A percentile compares a stretch with the other conserved stretches of the same genome.
phyloP scores from a whole-genome alignment of 2,888 invertebrate species.

The Baccha elongata region DNA sequence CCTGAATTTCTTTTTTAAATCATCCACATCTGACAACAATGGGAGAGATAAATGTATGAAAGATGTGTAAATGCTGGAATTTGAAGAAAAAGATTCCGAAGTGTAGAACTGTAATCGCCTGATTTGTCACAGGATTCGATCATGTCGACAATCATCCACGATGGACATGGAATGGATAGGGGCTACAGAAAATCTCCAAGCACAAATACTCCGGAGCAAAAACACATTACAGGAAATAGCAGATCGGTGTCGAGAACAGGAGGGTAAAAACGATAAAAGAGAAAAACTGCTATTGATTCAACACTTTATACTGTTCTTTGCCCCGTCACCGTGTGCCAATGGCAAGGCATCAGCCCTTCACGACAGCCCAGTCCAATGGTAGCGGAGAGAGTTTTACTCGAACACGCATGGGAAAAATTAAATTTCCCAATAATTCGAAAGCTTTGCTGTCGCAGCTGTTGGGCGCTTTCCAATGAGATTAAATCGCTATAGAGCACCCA shows the following conservation, averaged over 20 bases:
- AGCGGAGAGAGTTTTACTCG: conserved; percentile 6
- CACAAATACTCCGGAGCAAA: conserved; percentile 8
- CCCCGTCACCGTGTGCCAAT: not conserved
- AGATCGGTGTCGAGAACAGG: conserved; percentile 39
- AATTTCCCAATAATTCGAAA: conserved; percentile 78
- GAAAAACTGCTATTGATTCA: conserved; percentile 10
- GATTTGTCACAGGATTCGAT: conserved; percentile 59
- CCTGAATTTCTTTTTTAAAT: conserved; percentile 1
- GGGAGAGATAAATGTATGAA: not conserved
- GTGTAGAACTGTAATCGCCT: conserved; percentile 47
- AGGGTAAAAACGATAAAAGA: not conserved
- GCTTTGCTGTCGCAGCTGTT: conserved; percentile 80
- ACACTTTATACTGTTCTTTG: not conserved
- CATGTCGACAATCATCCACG: conserved; percentile 8
- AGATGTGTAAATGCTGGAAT: not conserved
- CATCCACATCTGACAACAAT: conserved; percentile 17
- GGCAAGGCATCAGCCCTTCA: not conserved
- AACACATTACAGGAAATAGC: conserved; percentile 39
- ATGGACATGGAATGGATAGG: not conserved
- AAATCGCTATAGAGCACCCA: conserved; percentile 81
- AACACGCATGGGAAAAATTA: conserved; percentile 76
- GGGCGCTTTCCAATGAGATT: conserved; percentile 82
- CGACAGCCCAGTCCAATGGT: too few species aligned
- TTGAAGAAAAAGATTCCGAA: conserved; percentile 13
- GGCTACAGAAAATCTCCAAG: not conserved